Evolutionary conservation across 2,113 vertebrate species (phyloP).

Genomic region (Mustelus asterias): DNA sequence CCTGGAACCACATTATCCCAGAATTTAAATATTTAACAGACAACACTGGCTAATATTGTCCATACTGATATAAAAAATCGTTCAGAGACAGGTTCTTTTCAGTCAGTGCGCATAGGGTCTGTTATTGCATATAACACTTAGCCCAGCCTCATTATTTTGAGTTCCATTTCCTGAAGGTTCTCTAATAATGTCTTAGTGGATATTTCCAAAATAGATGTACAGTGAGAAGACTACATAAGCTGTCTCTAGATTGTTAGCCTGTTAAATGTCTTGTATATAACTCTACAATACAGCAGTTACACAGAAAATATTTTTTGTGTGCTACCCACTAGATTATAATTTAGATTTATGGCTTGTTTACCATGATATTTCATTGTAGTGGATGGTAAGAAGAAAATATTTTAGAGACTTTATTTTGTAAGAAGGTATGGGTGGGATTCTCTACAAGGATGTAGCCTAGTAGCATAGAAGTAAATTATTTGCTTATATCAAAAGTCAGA

Average conservation of each 20-base stretch:
- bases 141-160: slow-evolving; percentile 34
- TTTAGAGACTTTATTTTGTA: not conserved
- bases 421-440: not conserved
- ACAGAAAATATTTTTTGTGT: not conserved
- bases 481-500: not conserved
- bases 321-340: not conserved
- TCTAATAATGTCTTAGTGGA: slow-evolving; percentile 35
- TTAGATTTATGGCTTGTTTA: not conserved
- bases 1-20: not conserved
- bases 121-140: not conserved
- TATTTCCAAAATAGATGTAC: slow-evolving; percentile 38
- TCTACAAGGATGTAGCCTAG: not conserved
- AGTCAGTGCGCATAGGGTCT: not conserved
- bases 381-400: not conserved
- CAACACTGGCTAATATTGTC: not conserved
- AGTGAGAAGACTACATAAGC: not conserved
- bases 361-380: not conserved
- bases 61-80: not conserved
- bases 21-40: not conserved
- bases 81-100: not conserved
- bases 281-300: not conserved
- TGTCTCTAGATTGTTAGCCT: not conserved
- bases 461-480: not conserved
- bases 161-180: slow-evolving; percentile 41
- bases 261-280: not conserved